A percentile compares a stretch with the other conserved stretches of the same genome.
phyloP scores from a whole-genome alignment of 2,797 vertebrate genomes.

The Myripristis jacobus region DNA sequence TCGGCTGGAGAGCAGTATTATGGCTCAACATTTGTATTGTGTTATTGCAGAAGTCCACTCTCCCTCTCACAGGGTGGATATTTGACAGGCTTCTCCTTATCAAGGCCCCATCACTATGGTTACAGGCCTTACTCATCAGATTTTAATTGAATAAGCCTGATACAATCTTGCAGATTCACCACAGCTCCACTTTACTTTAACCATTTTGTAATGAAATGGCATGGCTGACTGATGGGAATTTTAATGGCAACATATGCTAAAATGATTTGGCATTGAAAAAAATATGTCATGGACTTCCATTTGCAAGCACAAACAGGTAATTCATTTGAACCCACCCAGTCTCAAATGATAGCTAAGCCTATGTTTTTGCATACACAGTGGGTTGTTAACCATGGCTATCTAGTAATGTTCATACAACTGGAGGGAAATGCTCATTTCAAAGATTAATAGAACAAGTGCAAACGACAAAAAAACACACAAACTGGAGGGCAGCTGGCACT shows the following conservation, averaged over 20 bases:
- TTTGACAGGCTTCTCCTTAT: constrained; percentile 17
- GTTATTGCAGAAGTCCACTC: constrained; percentile 4
- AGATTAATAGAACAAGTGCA: neutral
- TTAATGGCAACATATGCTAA: too few relatives aligned
- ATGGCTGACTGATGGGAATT: neutral
- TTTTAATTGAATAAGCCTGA: constrained; percentile 17
- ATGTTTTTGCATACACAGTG: neutral
- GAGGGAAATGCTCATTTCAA: neutral
- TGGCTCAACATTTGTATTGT: neutral
- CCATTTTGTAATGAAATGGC: neutral
- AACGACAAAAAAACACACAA: neutral
- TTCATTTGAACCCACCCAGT: neutral
- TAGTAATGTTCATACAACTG: neutral
- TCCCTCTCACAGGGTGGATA: constrained; percentile 13
- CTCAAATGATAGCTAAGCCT: too few relatives aligned
- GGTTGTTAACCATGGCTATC: neutral
- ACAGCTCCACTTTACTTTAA: neutral
- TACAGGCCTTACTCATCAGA: constrained; percentile 11
- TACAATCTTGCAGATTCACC: neutral
- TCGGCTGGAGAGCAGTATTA: neutral
- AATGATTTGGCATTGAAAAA: neutral
- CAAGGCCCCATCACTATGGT: neutral
- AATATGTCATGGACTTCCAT: neutral
- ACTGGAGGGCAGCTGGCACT: neutral
- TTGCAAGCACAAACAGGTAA: constrained; percentile 1